These are phyloP conservation scores for Halichoeres trimaculatus DNA, from an alignment of 2,113 vertebrate species.

Conservation along the genomic window DNA sequence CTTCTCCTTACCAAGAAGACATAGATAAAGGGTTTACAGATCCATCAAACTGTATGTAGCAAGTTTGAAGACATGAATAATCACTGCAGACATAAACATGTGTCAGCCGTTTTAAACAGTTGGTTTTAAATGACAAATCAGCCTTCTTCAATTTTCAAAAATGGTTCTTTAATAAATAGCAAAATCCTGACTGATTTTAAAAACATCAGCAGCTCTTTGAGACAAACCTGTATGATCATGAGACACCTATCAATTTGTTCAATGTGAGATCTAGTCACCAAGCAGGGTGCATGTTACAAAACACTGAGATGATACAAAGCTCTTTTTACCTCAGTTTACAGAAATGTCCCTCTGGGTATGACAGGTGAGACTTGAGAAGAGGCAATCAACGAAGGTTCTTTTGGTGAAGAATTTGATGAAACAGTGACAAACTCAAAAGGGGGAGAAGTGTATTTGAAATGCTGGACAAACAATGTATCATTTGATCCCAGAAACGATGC, in stretches of 20 bases:
- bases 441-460: conserved; percentile 51
- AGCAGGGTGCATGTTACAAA: conserved; percentile 22
- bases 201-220: conserved; percentile 52
- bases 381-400: conserved; percentile 15
- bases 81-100: conserved; percentile 23
- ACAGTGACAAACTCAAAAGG: conserved; percentile 14
- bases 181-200: conserved; percentile 58
- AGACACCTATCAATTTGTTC: conserved; percentile 25
- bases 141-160: conserved; percentile 36
- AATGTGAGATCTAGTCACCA: conserved; percentile 14
- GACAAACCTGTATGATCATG: conserved; percentile 26
- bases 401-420: conserved; percentile 10
- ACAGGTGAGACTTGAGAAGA: background rate
- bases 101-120: background rate
- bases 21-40: conserved; percentile 27
- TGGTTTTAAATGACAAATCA: conserved; percentile 15
- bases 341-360: conserved; percentile 19
- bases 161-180: conserved; percentile 74
- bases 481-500: conserved; percentile 44
- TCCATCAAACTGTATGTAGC: conserved; percentile 20
- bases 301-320: background rate
- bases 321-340: background rate
- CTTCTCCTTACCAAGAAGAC: conserved; percentile 5
- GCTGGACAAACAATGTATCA: conserved; percentile 41
- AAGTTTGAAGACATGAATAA: conserved; percentile 1